Evolutionary conservation across 2,888 invertebrate genomes (phyloP).

Genomic region (Mesorhabditis sp.): DNA sequence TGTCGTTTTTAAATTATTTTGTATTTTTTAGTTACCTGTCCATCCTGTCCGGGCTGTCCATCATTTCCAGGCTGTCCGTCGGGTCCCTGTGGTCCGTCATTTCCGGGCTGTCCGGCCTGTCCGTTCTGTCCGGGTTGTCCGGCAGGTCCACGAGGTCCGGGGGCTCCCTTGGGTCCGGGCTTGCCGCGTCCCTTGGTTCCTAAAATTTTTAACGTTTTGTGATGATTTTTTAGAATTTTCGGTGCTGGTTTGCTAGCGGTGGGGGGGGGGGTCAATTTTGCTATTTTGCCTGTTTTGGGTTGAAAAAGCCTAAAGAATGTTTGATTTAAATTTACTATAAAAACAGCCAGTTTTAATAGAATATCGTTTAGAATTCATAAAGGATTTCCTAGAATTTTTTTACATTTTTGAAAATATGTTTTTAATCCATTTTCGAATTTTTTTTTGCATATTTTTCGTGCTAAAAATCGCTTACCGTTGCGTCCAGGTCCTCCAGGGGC

Average conservation of each 20-base stretch:
- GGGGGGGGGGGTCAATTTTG: no score
- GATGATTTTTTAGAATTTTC: no score
- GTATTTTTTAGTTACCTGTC: constrained; percentile 10
- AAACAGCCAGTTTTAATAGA: no score
- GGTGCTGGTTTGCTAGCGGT: no score
- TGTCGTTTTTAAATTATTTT: no score
- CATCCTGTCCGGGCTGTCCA: constrained; percentile 17
- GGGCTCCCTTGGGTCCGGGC: constrained; percentile 22
- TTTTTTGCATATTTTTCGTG: neutral
- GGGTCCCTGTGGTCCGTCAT: constrained; percentile 17
- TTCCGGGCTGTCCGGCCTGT: constrained; percentile 19
- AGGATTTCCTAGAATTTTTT: no score
- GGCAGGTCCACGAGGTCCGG: constrained; percentile 26
- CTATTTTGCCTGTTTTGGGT: no score
- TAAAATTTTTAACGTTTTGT: neutral
- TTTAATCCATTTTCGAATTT: neutral
- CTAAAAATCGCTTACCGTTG: neutral
- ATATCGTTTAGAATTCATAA: no score
- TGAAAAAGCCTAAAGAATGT: no score
- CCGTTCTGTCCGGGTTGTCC: constrained; percentile 25
- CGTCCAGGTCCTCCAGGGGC: constrained; percentile 16
- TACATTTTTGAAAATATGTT: no score
- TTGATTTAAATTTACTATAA: no score
- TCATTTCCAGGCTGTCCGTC: constrained; percentile 22
- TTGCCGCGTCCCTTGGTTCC: constrained; percentile 16